Percentiles rank a stretch among this genome's conserved stretches.
Conservation (phyloP, 2,113 vertebrate genomes). For the Lepus europaeus region DNA sequence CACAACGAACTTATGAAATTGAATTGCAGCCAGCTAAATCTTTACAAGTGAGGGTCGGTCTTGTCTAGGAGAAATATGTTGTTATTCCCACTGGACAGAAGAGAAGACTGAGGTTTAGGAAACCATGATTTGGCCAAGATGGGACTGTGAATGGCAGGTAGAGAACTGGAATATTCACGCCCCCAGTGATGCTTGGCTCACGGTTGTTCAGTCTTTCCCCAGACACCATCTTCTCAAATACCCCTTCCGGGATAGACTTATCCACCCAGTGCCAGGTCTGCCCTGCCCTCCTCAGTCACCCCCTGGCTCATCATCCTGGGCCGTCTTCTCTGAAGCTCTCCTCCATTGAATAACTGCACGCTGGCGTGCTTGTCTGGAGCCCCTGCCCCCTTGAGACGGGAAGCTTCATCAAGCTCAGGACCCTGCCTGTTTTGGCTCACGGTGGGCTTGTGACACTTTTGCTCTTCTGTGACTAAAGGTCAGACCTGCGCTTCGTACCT, state of each 20-base stretch:
- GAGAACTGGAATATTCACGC: not conserved
- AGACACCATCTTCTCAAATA: not conserved
- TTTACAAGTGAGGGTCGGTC: not conserved
- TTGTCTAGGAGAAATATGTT: not conserved
- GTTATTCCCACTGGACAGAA: not conserved
- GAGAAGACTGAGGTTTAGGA: not conserved
- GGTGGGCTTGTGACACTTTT: not conserved
- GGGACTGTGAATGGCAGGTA: not conserved
- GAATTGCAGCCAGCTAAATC: constrained; percentile 14
- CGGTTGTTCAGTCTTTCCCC: not conserved
- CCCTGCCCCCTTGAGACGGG: not conserved
- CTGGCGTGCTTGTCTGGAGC: not conserved
- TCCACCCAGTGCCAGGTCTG: no score
- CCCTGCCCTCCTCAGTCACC: not conserved
- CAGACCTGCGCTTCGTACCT: not conserved
- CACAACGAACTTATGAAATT: constrained; percentile 28
- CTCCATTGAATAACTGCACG: not conserved
- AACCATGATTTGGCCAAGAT: not conserved
- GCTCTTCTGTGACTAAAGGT: not conserved
- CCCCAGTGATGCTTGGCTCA: not conserved
- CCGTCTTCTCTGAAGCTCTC: not conserved
- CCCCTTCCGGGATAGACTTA: not conserved
- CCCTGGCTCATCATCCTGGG: rapidly evolving
- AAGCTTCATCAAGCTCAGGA: not conserved
- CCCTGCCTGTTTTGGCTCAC: not conserved